Percentiles rank a stretch among this genome's conserved stretches.
Conservation (phyloP, 2,797 vertebrate genomes). For the Dryobates pubescens region DNA sequence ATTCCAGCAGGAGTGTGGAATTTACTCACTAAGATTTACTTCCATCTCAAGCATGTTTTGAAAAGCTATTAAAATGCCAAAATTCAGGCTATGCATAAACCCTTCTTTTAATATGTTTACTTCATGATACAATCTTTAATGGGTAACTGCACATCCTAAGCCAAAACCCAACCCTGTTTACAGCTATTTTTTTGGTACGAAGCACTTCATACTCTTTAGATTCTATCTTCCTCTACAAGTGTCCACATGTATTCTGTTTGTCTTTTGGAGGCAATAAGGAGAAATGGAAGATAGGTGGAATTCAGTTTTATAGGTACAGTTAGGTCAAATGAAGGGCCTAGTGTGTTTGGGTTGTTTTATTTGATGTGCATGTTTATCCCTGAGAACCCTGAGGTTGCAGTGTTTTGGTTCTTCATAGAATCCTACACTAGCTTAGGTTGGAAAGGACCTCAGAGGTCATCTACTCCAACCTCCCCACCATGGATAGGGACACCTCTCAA, state of each 20-base stretch:
- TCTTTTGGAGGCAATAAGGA: background rate
- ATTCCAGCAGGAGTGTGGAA: background rate
- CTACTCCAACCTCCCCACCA: no score
- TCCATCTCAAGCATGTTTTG: background rate
- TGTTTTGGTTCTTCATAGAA: background rate
- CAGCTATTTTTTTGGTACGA: constrained; percentile 29
- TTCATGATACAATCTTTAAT: constrained; percentile 44
- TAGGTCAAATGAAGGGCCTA: background rate
- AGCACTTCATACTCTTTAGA: background rate
- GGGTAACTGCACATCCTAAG: background rate
- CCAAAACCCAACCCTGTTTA: constrained; percentile 21
- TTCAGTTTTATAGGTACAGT: background rate
- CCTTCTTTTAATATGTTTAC: constrained; percentile 19
- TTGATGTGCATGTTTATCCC: background rate
- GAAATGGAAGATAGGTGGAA: background rate
- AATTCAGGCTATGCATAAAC: constrained; percentile 5
- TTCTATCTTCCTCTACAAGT: background rate
- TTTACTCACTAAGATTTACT: background rate
- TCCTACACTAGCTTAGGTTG: no score
- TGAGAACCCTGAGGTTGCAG: background rate
- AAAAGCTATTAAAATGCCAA: constrained; percentile 23
- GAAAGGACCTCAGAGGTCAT: no score
- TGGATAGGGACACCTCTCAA: no score
- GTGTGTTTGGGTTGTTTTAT: background rate
- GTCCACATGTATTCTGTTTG: background rate